Percentiles rank a stretch among this genome's conserved stretches.
Evolutionary conservation across 2,888 invertebrate species (phyloP).

Genomic region (Lordiphosa fenestrarum): DNA sequence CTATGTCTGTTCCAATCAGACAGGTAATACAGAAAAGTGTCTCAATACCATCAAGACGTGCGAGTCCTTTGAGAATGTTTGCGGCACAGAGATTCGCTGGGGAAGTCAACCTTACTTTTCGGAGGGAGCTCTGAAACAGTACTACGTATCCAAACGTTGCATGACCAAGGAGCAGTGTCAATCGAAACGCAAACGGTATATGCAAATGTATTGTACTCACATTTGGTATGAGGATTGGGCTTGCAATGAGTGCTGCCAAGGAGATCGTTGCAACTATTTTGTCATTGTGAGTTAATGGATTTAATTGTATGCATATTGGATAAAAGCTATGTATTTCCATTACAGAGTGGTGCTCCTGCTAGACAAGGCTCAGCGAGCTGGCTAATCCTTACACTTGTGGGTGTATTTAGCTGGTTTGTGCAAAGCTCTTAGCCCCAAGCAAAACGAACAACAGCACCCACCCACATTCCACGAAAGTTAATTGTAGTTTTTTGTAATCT

Average conservation of each 20-base stretch:
- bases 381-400: constrained; percentile 17
- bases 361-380: constrained; percentile 6
- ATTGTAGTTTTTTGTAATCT: neutral
- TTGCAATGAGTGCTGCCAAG: constrained; percentile 97
- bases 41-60: constrained; percentile 94
- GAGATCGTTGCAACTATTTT: constrained; percentile 97
- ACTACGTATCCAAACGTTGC: constrained; percentile 95
- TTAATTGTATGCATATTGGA: neutral
- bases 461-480: constrained; percentile 19
- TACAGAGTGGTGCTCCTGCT: constrained; percentile 50
- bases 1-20: constrained; percentile 96
- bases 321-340: constrained; percentile 6
- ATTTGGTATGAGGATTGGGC: constrained; percentile 99
- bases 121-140: constrained; percentile 94
- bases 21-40: constrained; percentile 95
- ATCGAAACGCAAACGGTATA: constrained; percentile 85
- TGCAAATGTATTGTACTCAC: constrained; percentile 89
- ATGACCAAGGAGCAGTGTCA: constrained; percentile 90
- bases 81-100: constrained; percentile 93
- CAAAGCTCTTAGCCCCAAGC: constrained; percentile 10
- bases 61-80: constrained; percentile 86
- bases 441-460: neutral
- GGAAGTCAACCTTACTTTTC: constrained; percentile 96
- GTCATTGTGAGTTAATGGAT: constrained; percentile 88
- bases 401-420: constrained; percentile 6